A percentile compares a stretch with the other conserved stretches of the same genome.
Evolutionary conservation across 1,140 invertebrate species (phyloP).

Genomic region (Proales similis): DNA sequence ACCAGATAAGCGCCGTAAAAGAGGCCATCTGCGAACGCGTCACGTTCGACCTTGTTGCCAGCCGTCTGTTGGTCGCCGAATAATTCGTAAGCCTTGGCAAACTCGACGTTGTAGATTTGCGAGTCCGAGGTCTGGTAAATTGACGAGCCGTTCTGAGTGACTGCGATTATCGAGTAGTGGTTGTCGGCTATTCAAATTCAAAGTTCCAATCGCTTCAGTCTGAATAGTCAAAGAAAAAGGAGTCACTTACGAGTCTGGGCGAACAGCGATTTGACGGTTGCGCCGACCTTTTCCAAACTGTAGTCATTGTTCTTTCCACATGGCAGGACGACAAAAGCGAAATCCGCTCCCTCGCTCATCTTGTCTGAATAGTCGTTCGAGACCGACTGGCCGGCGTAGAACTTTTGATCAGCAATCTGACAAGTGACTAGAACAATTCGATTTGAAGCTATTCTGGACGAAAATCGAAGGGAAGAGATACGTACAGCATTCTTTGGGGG

Average conservation of each 20-base stretch:
- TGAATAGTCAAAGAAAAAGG: neutral
- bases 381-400: too few relatives aligned
- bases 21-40: constrained; percentile 11
- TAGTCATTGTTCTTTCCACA: constrained; percentile 31
- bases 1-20: constrained; percentile 23
- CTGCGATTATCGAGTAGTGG: constrained; percentile 25
- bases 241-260: neutral
- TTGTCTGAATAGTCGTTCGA: too few relatives aligned
- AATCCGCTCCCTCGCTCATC: constrained; percentile 24
- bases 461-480: neutral
- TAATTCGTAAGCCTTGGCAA: constrained; percentile 9
- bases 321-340: constrained; percentile 24
- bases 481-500: constrained; percentile 31
- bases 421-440: too few relatives aligned
- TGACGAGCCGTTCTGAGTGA: constrained; percentile 20
- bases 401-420: too few relatives aligned
- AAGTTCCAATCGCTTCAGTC: too few relatives aligned
- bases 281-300: too few relatives aligned
- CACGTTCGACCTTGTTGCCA: constrained; percentile 1
- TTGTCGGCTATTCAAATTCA: constrained; percentile 26
- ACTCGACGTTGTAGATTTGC: constrained; percentile 29
- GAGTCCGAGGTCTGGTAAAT: constrained; percentile 15
- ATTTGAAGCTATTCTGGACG: too few relatives aligned
- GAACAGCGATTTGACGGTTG: too few relatives aligned
- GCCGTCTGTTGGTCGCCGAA: neutral